Base-by-base conservation (phyloP, 2,888 invertebrate species). In the Latrodectus hesperus region DNA sequence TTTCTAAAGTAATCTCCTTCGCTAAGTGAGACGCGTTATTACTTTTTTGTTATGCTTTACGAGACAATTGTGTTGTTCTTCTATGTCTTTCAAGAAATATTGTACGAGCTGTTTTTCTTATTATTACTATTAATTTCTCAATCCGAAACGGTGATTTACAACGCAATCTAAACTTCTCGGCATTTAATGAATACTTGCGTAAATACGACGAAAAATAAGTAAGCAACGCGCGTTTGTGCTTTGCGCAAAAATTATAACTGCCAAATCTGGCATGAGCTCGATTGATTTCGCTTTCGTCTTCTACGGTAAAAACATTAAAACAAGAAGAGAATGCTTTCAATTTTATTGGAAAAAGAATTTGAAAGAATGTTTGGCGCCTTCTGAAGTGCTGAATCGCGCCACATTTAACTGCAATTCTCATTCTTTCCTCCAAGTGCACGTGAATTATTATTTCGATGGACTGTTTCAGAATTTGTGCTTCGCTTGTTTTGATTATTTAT, bases 121-220 rank as follows among this genome's bases (percentile, higher is more conserved):
- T 78, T 78, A 78, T 78, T 78, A 55, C 70, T 78, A 78, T 70
- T 78, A 78, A 78, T 78, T 78, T 55, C 51, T 14, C 70, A 26
- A 12, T 22, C 49, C 65, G 55, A 60, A 60, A n/a, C 6, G 53
- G n/a, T 67, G 38, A 78, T 70, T 70, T 78, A 73, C 73, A 53
- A 73, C 49, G 22, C 51, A 51, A 17, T 73, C 12, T 73, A 52
- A 60, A 60, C 49, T 51, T 17, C 53, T 17, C 11, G n/a, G 17
- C 73, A 12, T 60, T 60, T 73, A 11, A 73, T 68, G 67, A 68
- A 22, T 68, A 68, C 26, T 17, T 26, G n/a, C 51, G 53, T 73
- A 73, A 73, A 52, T 73, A 73, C 17, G 67, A 26, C n/a, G 9
- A 17, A 68, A 60, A 68, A 68, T 68, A 68, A 68, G 67, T 17